Evolutionary conservation across 2,888 invertebrate genomes (phyloP).

Genomic region (Operophtera brumata): DNA sequence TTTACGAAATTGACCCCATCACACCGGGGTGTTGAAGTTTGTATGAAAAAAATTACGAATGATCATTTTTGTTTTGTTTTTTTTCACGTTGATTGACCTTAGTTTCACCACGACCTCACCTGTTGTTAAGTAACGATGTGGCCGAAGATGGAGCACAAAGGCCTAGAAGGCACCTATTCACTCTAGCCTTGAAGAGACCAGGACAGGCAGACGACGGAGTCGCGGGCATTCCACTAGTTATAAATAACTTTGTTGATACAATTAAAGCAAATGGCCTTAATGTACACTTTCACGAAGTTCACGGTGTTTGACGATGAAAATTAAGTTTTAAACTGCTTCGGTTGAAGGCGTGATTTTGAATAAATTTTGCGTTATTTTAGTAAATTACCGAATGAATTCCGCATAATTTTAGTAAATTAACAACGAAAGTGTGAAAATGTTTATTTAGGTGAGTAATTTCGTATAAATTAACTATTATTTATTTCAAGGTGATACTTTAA

Average conservation of each 20-base stretch:
- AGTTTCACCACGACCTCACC: too few species aligned
- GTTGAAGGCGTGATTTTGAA: conserved; percentile 32
- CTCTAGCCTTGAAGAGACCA: too few species aligned
- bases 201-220: too few species aligned
- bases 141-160: too few species aligned
- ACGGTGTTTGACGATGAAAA: conserved; percentile 35
- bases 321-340: conserved; percentile 29
- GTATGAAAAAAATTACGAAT: too few species aligned
- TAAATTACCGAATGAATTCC: conserved; percentile 14
- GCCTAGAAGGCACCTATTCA: too few species aligned
- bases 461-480: not conserved
- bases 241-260: not conserved
- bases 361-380: conserved; percentile 23
- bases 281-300: conserved; percentile 29
- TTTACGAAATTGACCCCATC: too few species aligned
- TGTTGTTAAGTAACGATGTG: too few species aligned
- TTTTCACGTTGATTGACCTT: too few species aligned
- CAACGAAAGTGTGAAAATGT: conserved; percentile 16
- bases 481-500: not conserved
- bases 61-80: too few species aligned
- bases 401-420: conserved; percentile 14
- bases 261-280: conserved; percentile 23
- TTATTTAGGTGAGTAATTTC: not conserved
- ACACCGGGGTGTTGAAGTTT: too few species aligned
- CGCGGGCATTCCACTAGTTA: too few species aligned